phyloP scores from a whole-genome alignment of 2,113 vertebrate species.

The Callionymus lyra region DNA sequence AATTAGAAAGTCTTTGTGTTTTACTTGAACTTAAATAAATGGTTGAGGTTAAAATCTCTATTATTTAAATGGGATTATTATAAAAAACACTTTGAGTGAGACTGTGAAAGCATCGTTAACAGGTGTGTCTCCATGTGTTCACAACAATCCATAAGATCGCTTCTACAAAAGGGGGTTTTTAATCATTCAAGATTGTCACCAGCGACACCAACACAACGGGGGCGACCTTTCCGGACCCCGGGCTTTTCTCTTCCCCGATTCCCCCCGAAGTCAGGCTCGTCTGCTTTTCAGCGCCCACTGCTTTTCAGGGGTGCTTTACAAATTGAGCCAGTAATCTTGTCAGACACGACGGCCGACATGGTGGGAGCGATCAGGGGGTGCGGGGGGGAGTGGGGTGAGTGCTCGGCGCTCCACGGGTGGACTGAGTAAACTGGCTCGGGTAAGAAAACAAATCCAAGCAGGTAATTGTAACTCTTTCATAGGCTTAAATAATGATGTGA shows the following conservation, averaged over 20 bases:
- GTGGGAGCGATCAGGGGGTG: slow-evolving; percentile 22
- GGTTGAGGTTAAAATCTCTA: too few relatives aligned
- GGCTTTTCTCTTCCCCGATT: slow-evolving; percentile 10
- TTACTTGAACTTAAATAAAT: too few relatives aligned
- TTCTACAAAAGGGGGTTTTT: slow-evolving; percentile 8
- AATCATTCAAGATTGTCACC: slow-evolving; percentile 67
- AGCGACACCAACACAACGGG: slow-evolving; percentile 61
- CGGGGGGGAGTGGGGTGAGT: slow-evolving; percentile 16
- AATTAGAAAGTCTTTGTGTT: too few relatives aligned
- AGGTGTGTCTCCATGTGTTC: too few relatives aligned
- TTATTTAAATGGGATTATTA: too few relatives aligned
- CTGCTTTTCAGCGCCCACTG: slow-evolving; percentile 46
- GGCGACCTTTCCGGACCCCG: slow-evolving; percentile 32
- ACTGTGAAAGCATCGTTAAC: too few relatives aligned
- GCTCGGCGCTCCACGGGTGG: slow-evolving; percentile 15
- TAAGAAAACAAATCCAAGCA: slow-evolving; percentile 14
- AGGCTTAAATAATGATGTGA: too few relatives aligned
- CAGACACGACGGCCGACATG: slow-evolving; percentile 56
- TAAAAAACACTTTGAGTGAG: too few relatives aligned
- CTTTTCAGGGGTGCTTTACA: slow-evolving; percentile 43
- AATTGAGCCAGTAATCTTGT: slow-evolving; percentile 62
- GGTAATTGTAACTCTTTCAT: slow-evolving; percentile 18
- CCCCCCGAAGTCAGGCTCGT: slow-evolving; percentile 42
- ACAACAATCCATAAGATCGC: too few relatives aligned
- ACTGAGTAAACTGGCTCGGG: slow-evolving; percentile 21